phyloP scores from a whole-genome alignment of 2,113 vertebrate species.

The Oryzias javanicus region DNA sequence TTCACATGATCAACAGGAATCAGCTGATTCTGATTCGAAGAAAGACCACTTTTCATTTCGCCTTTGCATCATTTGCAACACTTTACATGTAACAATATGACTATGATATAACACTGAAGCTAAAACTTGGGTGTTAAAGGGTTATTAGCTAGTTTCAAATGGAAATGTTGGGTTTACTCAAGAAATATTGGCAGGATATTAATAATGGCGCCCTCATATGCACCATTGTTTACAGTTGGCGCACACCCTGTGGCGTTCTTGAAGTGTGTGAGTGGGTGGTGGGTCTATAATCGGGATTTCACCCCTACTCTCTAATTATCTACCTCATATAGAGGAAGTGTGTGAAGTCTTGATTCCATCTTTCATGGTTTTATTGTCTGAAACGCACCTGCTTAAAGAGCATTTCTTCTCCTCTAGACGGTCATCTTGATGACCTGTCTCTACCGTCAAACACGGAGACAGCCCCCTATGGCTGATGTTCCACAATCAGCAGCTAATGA shows the following conservation, averaged over 20 bases:
- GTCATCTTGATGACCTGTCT: slow-evolving; percentile 37
- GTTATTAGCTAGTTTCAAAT: not conserved
- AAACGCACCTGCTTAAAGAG: slow-evolving; percentile 20
- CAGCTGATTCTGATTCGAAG: no score
- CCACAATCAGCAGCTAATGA: slow-evolving; percentile 33
- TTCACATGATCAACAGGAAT: no score
- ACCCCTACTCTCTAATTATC: slow-evolving; percentile 39
- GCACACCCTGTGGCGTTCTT: slow-evolving; percentile 14
- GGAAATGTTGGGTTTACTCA: not conserved
- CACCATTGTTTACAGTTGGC: slow-evolving; percentile 25
- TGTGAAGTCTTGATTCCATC: slow-evolving; percentile 21
- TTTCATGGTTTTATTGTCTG: not conserved
- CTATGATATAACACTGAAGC: no score
- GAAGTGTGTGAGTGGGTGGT: slow-evolving; percentile 10
- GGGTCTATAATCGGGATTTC: slow-evolving; percentile 41
- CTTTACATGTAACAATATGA: no score
- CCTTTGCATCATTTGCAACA: no score
- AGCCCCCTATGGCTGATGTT: slow-evolving; percentile 19
- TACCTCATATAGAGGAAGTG: slow-evolving; percentile 21
- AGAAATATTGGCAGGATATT: slow-evolving; percentile 26
- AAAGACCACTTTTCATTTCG: no score
- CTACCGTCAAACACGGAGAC: slow-evolving; percentile 28
- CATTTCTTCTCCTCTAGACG: slow-evolving; percentile 5
- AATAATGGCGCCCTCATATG: slow-evolving; percentile 7
- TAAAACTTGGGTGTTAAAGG: no score